phyloP scores from a whole-genome alignment of 2,888 invertebrate species.

The Philereme transversata region DNA sequence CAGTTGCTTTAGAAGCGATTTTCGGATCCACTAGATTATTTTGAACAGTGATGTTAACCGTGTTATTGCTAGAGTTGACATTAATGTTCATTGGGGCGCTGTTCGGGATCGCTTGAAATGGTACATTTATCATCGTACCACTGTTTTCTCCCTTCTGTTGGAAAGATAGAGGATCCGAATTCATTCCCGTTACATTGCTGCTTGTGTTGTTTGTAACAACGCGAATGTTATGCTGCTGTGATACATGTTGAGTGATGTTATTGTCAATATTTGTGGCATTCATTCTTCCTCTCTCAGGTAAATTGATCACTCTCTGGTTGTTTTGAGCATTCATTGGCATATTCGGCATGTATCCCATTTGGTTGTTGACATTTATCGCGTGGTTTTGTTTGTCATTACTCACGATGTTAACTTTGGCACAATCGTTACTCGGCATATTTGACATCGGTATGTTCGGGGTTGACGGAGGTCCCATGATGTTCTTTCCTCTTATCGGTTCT shows the following conservation, averaged over 20 bases:
- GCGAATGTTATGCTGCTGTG: constrained; percentile 77
- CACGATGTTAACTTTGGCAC: constrained; percentile 70
- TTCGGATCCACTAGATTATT: constrained; percentile 80
- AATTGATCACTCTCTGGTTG: constrained; percentile 71
- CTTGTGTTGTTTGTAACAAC: constrained; percentile 73
- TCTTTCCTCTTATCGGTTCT: constrained; percentile 72
- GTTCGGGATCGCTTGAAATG: constrained; percentile 79
- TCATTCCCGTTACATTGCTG: constrained; percentile 62
- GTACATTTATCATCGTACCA: constrained; percentile 79
- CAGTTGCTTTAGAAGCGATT: constrained; percentile 72
- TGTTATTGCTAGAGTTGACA: constrained; percentile 79
- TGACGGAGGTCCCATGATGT: constrained; percentile 68
- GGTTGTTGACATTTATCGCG: constrained; percentile 72
- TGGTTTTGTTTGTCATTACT: constrained; percentile 73
- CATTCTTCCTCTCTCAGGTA: constrained; percentile 74
- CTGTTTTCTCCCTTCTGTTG: constrained; percentile 73
- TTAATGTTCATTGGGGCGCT: constrained; percentile 81
- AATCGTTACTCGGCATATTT: constrained; percentile 65
- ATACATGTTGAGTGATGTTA: constrained; percentile 70
- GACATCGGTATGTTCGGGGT: constrained; percentile 61
- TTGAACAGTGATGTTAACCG: constrained; percentile 78
- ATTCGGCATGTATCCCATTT: constrained; percentile 76
- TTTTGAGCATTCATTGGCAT: constrained; percentile 78
- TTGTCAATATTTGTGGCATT: constrained; percentile 65
- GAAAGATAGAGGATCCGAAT: constrained; percentile 66